These are phyloP conservation scores for Diadema setosum DNA, from an alignment of 35 echinoderm and acorn worm genomes.

Conservation along the genomic window DNA sequence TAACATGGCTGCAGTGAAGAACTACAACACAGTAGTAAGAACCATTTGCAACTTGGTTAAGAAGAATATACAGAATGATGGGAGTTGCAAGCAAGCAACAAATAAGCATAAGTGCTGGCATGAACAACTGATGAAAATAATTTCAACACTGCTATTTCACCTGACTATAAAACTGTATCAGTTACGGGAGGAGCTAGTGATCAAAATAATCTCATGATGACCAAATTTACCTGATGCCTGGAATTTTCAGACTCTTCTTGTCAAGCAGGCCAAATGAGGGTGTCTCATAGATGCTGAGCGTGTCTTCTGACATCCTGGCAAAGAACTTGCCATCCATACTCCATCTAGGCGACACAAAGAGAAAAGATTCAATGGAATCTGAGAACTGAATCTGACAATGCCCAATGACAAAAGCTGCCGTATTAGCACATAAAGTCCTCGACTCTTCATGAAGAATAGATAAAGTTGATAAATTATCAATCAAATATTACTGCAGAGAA, in stretches of 20 bases:
- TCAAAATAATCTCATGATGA: background rate
- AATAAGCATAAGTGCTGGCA: too few species aligned
- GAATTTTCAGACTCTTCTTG: conserved; percentile 94
- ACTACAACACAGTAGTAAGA: background rate
- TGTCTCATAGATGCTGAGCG: conserved; percentile 91
- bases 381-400: background rate
- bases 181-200: too few species aligned
- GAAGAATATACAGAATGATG: too few species aligned
- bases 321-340: conserved; percentile 91
- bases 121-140: too few species aligned
- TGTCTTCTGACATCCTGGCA: conserved; percentile 70
- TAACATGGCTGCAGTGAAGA: background rate
- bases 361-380: background rate
- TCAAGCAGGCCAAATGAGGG: conserved; percentile 93
- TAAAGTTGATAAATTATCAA: too few species aligned
- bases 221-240: conserved; percentile 66
- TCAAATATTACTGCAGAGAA: too few species aligned
- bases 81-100: too few species aligned
- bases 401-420: too few species aligned
- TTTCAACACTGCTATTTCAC: too few species aligned
- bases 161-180: too few species aligned
- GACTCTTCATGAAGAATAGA: too few species aligned
- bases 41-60: background rate
- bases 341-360: conserved; percentile 39
- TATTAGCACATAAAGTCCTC: too few species aligned